A percentile compares a stretch with the other conserved stretches of the same genome.
Conservation (phyloP, 2,888 invertebrate species). For the Napeogenes sylphis region DNA sequence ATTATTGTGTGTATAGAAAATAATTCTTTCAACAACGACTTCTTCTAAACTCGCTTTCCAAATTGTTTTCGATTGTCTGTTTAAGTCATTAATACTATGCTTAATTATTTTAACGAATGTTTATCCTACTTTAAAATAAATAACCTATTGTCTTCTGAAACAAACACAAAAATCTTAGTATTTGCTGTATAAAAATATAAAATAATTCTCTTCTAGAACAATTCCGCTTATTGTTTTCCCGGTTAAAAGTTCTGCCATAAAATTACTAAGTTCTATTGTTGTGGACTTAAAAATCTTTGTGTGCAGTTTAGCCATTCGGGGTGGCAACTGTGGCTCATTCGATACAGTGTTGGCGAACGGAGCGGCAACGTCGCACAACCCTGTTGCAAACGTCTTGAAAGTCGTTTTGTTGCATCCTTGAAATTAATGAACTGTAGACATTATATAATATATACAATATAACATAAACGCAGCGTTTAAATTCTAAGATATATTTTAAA, state of each 20-base stretch:
- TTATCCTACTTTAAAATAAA: neutral
- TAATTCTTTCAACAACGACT: slow-evolving; percentile 9
- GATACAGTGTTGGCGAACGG: slow-evolving; percentile 22
- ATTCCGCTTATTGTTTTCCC: slow-evolving; percentile 5
- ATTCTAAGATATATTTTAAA: too few species aligned
- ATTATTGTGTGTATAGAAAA: slow-evolving; percentile 17
- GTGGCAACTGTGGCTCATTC: slow-evolving; percentile 11
- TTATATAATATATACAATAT: too few species aligned
- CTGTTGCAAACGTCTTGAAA: slow-evolving; percentile 30
- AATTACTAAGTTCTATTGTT: slow-evolving; percentile 14
- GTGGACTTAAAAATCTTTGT: slow-evolving; percentile 12
- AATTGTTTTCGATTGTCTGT: too few species aligned
- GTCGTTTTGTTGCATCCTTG: slow-evolving; percentile 23
- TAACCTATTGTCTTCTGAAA: slow-evolving; percentile 3
- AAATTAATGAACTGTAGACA: slow-evolving; percentile 15
- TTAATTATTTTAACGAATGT: neutral
- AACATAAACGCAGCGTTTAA: too few species aligned
- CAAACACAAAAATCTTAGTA: neutral
- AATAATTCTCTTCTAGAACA: slow-evolving; percentile 7
- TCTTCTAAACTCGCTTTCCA: too few species aligned
- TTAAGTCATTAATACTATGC: neutral
- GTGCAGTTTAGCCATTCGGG: slow-evolving; percentile 11
- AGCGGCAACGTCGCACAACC: slow-evolving; percentile 46
- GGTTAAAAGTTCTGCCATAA: slow-evolving; percentile 5
- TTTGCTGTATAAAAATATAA: slow-evolving; percentile 3